Percentiles rank a stretch among this genome's conserved stretches.
These are phyloP conservation scores for Yponomeuta cagnagella DNA, from an alignment of 2,888 invertebrate genomes.

Conservation along the genomic window DNA sequence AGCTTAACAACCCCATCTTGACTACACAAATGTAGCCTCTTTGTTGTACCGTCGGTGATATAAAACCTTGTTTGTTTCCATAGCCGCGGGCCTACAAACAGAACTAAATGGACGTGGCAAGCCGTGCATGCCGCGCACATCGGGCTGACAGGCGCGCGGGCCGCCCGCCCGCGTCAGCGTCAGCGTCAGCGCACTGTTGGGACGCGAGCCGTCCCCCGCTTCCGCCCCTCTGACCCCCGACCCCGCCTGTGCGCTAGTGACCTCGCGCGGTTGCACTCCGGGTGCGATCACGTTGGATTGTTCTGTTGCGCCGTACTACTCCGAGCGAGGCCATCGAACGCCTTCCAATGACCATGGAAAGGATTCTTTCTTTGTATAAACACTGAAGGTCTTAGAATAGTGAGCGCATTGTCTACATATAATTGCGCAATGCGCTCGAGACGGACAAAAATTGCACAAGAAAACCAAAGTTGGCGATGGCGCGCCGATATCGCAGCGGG, in stretches of 20 bases:
- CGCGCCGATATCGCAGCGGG: not conserved
- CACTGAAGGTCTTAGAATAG: not conserved
- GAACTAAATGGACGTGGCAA: too few species aligned
- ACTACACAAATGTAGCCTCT: not conserved
- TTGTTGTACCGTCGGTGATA: too few species aligned
- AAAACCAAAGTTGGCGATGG: not conserved
- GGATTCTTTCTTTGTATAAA: not conserved
- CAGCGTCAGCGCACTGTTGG: not conserved
- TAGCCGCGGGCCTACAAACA: too few species aligned
- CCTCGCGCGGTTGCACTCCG: not conserved
- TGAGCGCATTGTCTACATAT: not conserved
- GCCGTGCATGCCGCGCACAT: conserved; percentile 15
- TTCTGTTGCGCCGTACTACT: not conserved
- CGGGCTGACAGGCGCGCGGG: not conserved
- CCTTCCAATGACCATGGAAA: not conserved
- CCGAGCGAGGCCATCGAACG: not conserved
- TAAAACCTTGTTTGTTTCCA: too few species aligned
- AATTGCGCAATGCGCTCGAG: not conserved
- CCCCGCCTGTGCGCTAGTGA: not conserved
- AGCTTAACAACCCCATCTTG: not conserved
- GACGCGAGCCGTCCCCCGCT: not conserved
- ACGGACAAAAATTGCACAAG: not conserved
- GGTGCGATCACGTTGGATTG: not conserved
- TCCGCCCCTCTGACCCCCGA: not conserved
- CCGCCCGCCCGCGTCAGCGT: not conserved